Base-by-base conservation (phyloP, 2,888 invertebrate genomes). In the Drosophila villosipedis region DNA sequence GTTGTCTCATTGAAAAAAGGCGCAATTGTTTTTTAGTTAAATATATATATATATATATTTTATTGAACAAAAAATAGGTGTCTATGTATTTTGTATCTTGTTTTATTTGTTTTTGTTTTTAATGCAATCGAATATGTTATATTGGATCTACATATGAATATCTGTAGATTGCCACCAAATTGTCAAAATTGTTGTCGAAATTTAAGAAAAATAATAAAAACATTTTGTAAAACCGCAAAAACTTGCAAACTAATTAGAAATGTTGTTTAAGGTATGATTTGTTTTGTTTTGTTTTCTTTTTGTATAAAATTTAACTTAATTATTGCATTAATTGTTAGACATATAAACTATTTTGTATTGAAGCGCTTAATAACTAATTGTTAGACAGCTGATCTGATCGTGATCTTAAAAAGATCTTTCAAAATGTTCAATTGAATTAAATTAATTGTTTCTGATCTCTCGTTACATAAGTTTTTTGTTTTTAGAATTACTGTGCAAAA, bases 51-150 rank as follows among this genome's bases (percentile, higher is more conserved):
- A 25, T 25, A 85, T 87, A 85, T 84, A 88, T 84, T 84, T 84
- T 84, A 84, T 84, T 84, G 77, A 84, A 84, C 84, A 84, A 73
- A 88, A 84, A 83, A 77, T 71, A 88, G 60, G 68, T 81, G 89
- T 88, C 78, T 87, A 85, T 88, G 76, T 74, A 73, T 73, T 78
- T 84, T 81, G 58, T 63, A 74, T 78, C 47, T 47, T 47, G 47
- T 25, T 47, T 47, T 47, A 47, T 47, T 47, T 47, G 47, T 1
- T 58, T 57, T 62, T 62, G 63, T 53, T 54, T 41, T 49, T 63
- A 84, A 82, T 73, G 68, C 73, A 77, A 83, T 74, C 68, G 41
- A 72, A 76, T 71, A 59, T 67, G 31, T 63, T 62, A 57, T 72
- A 35, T 30, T 35, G 57, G 43, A 53, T 35, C 47, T 59, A 62